Percentiles rank a stretch among this genome's conserved stretches.
phyloP scores from a whole-genome alignment of 37 sponge, comb jelly and placozoan species.

The Bolinopsis microptera region DNA sequence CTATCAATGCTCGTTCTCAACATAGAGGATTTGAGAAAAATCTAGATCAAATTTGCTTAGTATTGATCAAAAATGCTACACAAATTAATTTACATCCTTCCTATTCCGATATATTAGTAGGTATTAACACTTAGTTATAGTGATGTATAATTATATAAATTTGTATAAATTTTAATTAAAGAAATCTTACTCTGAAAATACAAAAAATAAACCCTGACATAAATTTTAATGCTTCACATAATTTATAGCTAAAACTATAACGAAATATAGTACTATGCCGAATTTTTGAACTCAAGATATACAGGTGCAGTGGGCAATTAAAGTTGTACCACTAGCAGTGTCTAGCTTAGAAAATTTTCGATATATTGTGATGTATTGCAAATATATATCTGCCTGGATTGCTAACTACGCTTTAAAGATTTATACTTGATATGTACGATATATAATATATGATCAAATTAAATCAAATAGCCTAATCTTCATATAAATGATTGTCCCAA shows the following conservation, averaged over 20 bases:
- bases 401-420: not conserved
- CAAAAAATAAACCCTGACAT: constrained; percentile 49
- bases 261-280: not conserved
- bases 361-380: not conserved
- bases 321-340: not conserved
- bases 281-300: not conserved
- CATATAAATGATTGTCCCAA: not conserved
- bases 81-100: not conserved
- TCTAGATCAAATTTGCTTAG: not conserved
- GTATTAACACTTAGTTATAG: constrained; percentile 13
- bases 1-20: not conserved
- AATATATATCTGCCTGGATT: not conserved
- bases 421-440: not conserved
- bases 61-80: not conserved
- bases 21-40: not conserved
- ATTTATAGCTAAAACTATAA: not conserved
- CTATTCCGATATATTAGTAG: not conserved
- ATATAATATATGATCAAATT: not conserved
- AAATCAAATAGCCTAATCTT: not conserved
- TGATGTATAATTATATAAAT: constrained; percentile 7
- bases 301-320: not conserved
- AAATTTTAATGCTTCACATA: not conserved
- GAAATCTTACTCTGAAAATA: constrained; percentile 27
- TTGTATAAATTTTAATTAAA: not conserved
- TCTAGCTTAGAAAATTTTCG: not conserved